Percentiles rank a stretch among this genome's conserved stretches.
These are phyloP conservation scores for Phenganax subtilis DNA, from an alignment of 92 coral and sea anemone genomes.

Conservation along the genomic window DNA sequence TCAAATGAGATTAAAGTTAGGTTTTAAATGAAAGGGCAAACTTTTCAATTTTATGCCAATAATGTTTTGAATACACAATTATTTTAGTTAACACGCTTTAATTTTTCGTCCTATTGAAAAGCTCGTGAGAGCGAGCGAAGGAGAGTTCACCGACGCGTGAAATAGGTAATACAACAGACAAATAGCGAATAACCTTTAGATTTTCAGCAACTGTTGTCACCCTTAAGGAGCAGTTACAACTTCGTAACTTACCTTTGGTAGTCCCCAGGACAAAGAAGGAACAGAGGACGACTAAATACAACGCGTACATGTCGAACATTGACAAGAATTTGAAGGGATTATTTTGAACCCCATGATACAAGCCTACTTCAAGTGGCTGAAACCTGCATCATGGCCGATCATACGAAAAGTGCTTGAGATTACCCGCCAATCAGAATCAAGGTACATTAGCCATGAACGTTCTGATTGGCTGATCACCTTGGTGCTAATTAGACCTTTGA, in stretches of 20 bases:
- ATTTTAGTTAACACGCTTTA: conserved; percentile 39
- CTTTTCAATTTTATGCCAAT: conserved; percentile 39
- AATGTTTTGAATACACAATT: conserved; percentile 39
- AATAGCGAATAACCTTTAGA: conserved; percentile 40
- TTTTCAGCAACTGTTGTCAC: conserved; percentile 37
- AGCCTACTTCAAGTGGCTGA: conserved; percentile 42
- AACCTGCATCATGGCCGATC: conserved; percentile 47
- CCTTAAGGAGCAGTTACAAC: conserved; percentile 34
- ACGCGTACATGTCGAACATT: conserved; percentile 43
- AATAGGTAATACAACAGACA: conserved; percentile 44
- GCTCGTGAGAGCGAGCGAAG: conserved; percentile 26
- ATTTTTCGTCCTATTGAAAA: conserved; percentile 18
- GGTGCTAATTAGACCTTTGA: conserved; percentile 42
- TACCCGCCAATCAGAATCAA: conserved; percentile 45
- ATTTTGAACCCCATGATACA: conserved; percentile 43
- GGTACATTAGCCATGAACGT: conserved; percentile 29
- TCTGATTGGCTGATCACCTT: conserved; percentile 40
- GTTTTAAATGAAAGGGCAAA: conserved; percentile 41
- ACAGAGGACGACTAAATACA: conserved; percentile 20
- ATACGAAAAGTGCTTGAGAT: conserved; percentile 36
- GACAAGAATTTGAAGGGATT: conserved; percentile 42
- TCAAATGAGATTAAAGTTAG: conserved; percentile 45
- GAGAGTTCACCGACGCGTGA: conserved; percentile 43
- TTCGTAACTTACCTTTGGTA: conserved; percentile 29
- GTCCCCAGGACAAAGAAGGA: conserved; percentile 27